Conservation (phyloP, 2,797 vertebrate genomes). For the Paedocypris micromegethes region DNA sequence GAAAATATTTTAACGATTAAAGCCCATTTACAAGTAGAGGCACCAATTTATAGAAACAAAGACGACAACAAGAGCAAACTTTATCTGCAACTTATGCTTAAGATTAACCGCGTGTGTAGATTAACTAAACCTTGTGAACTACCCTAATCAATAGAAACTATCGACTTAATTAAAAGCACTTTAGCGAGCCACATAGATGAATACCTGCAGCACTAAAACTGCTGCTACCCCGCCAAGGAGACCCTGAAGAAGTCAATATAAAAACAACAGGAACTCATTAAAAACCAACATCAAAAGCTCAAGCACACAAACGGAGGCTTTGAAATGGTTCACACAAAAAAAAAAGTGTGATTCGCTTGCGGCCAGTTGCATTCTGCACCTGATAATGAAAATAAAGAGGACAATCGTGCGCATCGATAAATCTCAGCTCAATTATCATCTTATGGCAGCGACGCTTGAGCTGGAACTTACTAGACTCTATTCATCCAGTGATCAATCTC, state of each 20-base stretch:
- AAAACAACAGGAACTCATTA: not conserved
- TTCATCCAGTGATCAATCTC: constrained; percentile 57
- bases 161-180: constrained; percentile 64
- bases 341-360: not conserved
- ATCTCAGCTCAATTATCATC: constrained; percentile 62
- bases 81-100: constrained; percentile 5
- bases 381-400: not conserved
- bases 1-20: too few species aligned
- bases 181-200: constrained; percentile 62
- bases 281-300: not conserved
- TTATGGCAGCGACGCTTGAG: constrained; percentile 55
- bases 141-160: constrained; percentile 60
- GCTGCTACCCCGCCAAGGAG: constrained; percentile 37
- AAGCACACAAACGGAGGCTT: not conserved
- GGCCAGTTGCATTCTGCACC: constrained; percentile 8
- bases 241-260: constrained; percentile 3
- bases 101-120: constrained; percentile 2
- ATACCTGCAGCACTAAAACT: constrained; percentile 43
- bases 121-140: constrained; percentile 57
- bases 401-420: constrained; percentile 48
- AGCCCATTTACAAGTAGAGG: too few species aligned
- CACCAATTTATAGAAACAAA: not conserved
- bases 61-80: not conserved
- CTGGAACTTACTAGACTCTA: constrained; percentile 53
- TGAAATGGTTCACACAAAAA: not conserved